phyloP scores from a whole-genome alignment of 2,113 vertebrate genomes.

The Nerophis ophidion region DNA sequence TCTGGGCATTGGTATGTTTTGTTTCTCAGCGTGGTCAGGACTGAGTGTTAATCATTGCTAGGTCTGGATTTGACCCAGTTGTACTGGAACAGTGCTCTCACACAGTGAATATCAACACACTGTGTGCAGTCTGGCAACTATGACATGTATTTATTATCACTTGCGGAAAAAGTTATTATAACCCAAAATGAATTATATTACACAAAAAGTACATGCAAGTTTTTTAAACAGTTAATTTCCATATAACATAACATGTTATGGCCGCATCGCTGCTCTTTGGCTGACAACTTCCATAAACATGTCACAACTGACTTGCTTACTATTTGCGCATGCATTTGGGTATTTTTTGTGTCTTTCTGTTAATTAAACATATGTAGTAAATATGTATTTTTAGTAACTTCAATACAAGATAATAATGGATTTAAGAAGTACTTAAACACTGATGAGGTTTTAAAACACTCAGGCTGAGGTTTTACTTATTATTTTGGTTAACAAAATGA shows the following conservation, averaged over 20 bases:
- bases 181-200: constrained; percentile 3
- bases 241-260: no score
- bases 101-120: constrained; percentile 41
- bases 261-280: constrained; percentile 15
- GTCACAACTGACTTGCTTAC: constrained; percentile 46
- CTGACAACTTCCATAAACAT: constrained; percentile 23
- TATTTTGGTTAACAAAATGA: constrained; percentile 5
- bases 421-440: constrained; percentile 14
- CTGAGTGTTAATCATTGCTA: constrained; percentile 56
- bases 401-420: neutral
- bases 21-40: constrained; percentile 1
- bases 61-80: constrained; percentile 30
- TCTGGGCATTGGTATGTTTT: constrained; percentile 6
- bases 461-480: constrained; percentile 14
- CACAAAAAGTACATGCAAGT: constrained; percentile 4
- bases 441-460: constrained; percentile 30
- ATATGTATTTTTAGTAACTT: neutral
- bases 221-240: no score
- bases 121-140: neutral
- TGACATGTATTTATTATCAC: neutral
- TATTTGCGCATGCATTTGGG: constrained; percentile 1
- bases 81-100: constrained; percentile 20
- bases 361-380: neutral
- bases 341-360: neutral
- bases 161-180: neutral